Conservation (phyloP, 23 tunicate species). For the Trididemnum clinides region DNA sequence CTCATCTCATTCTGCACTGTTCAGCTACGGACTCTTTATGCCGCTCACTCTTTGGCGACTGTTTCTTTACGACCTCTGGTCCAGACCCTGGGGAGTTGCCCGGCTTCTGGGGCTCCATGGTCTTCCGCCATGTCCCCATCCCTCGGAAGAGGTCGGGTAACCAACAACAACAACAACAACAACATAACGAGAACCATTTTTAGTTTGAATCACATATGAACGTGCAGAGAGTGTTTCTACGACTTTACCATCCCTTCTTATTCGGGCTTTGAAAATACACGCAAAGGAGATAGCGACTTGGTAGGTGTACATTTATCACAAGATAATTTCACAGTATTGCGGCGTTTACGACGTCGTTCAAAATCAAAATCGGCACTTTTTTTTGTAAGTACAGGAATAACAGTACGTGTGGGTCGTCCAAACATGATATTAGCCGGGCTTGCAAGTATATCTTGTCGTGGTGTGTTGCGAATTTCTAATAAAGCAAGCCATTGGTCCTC, state of each 20-base stretch:
- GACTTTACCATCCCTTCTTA: constrained; percentile 20
- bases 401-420: constrained; percentile 26
- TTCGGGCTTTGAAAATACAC: constrained; percentile 21
- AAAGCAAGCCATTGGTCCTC: constrained; percentile 37
- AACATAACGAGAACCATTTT: neutral
- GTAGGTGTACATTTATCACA: constrained; percentile 18
- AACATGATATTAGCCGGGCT: constrained; percentile 33
- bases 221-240: neutral
- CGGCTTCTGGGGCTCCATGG: too few species aligned
- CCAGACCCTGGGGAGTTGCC: too few species aligned
- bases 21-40: too few species aligned
- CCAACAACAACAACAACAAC: too few species aligned
- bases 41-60: too few species aligned
- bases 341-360: neutral
- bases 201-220: neutral
- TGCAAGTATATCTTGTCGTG: constrained; percentile 1
- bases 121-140: too few species aligned
- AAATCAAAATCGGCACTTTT: neutral
- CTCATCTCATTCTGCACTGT: too few species aligned
- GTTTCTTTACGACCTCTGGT: too few species aligned
- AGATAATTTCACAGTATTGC: neutral
- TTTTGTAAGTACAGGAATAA: neutral
- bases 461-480: constrained; percentile 35
- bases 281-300: neutral
- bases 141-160: too few species aligned